Conservation (phyloP, 37 sponge, comb jelly and placozoan genomes). For the Bolinopsis microptera region DNA sequence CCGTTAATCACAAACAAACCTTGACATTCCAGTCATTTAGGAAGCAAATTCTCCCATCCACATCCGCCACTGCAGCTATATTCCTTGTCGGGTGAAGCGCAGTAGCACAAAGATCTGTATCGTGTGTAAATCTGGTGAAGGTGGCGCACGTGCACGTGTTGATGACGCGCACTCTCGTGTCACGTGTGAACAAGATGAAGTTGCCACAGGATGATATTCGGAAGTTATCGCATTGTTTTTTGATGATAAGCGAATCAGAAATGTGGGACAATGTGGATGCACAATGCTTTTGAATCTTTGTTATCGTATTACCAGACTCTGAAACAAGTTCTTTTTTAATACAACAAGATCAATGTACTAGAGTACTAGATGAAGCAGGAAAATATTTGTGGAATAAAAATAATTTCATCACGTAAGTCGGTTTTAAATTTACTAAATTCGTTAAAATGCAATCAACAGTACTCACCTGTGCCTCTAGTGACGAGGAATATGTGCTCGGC, state of each 20-base stretch:
- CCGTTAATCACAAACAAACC: conserved; percentile 29
- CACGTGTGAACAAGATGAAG: conserved; percentile 46
- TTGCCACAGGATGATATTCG: not conserved
- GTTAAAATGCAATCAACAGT: not conserved
- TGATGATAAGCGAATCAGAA: conserved; percentile 1
- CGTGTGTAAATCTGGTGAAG: conserved; percentile 32
- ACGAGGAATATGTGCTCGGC: not conserved
- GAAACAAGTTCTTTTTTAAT: not conserved
- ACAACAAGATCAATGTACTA: too few relatives aligned
- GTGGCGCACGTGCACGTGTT: conserved; percentile 63
- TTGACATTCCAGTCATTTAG: conserved; percentile 32
- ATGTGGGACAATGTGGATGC: not conserved
- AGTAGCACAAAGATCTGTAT: not conserved
- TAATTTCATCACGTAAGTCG: too few relatives aligned
- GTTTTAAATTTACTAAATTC: too few relatives aligned
- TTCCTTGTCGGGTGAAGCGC: not conserved
- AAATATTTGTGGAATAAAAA: too few relatives aligned
- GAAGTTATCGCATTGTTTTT: conserved; percentile 25
- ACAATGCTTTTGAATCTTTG: not conserved
- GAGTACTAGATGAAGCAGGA: too few relatives aligned
- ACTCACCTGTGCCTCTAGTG: not conserved
- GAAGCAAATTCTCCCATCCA: conserved; percentile 1
- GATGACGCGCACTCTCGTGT: conserved; percentile 45
- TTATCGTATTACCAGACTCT: not conserved
- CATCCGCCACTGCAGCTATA: conserved; percentile 37